Base-by-base conservation (phyloP, 1,140 invertebrate genomes). In the Aphelinus certus region DNA sequence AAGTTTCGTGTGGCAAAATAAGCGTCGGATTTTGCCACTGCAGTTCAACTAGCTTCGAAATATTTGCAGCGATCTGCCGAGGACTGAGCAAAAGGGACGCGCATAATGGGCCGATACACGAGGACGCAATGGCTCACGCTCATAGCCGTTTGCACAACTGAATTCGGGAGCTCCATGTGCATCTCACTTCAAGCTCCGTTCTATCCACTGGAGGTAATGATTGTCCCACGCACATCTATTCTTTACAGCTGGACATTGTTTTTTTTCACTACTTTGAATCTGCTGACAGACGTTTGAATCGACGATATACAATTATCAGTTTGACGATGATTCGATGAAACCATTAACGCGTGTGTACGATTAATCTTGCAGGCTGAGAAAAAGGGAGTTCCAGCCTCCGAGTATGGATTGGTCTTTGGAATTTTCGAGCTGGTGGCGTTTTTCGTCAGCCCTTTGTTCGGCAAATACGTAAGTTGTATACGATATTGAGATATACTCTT, bases 361-460 rank as follows among this genome's bases (percentile, higher is more conserved):
- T 26, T 26, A 26, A 26, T 26, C 26, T 26, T 26, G 26, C 26
- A 97, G 94, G 95, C 96, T 7, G 93, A 94, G 80, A 90, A 89
- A 60, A 97, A 97, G 90, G 95, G 95, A 56, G 94, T 95, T 3
- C 91, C 93, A 3, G 92, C 95, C 0, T 94, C 95, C 26, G 94
- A 96, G 80, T 96, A 96, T 89, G 96, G 97, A 2, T 88, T 98
- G 60, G 95, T 98, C 0, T 98, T 98, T 85, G 96, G 96, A 1
- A 89, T 96, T 48, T 98, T 97, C 87, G 96, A 98, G 83, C 87
- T 98, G n/a, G 92, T 95, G 1, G 96, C 97, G 45, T 97, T 97
- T 83, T 81, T 97, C 7, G 91, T 96, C 56, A 96, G 95, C 79
- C 96, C 96, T 0, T 78, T 98, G 9, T 97, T 96, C 86, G 96